Percentiles rank a stretch among this genome's conserved stretches.
Conservation (phyloP, 2,797 vertebrate genomes). For the Euthynnus affinis region DNA sequence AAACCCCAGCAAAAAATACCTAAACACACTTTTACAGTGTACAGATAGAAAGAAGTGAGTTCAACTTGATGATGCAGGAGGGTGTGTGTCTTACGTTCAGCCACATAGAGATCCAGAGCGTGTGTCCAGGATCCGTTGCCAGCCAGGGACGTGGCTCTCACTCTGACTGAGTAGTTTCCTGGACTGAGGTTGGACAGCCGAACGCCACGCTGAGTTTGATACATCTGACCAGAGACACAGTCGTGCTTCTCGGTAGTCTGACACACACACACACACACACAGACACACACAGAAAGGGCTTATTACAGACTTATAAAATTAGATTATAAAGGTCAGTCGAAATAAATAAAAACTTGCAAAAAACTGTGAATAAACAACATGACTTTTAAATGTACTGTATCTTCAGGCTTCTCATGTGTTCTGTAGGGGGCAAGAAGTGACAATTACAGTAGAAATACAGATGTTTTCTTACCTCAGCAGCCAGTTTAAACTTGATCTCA, state of each 20-base stretch:
- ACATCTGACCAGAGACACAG: constrained; percentile 94
- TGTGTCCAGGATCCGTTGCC: constrained; percentile 98
- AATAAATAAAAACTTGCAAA: background rate
- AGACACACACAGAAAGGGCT: background rate
- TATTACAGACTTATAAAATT: background rate
- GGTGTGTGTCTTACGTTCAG: constrained; percentile 87
- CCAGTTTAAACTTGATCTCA: constrained; percentile 93
- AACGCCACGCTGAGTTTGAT: constrained; percentile 87
- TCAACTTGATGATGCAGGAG: background rate
- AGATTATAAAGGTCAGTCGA: background rate
- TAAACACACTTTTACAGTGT: background rate
- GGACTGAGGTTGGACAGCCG: constrained; percentile 92
- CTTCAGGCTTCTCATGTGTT: background rate
- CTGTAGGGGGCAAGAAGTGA: background rate
- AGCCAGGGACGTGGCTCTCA: constrained; percentile 94
- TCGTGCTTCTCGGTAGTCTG: constrained; percentile 91
- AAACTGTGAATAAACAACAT: background rate
- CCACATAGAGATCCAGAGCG: constrained; percentile 90
- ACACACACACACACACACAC: background rate
- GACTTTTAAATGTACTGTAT: background rate
- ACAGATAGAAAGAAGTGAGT: background rate
- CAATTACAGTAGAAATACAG: background rate
- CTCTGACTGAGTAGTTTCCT: constrained; percentile 94
- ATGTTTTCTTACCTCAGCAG: constrained; percentile 88
- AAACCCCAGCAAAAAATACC: background rate